Base-by-base conservation (phyloP, 1,140 invertebrate species). In the Drosophila melanica region DNA sequence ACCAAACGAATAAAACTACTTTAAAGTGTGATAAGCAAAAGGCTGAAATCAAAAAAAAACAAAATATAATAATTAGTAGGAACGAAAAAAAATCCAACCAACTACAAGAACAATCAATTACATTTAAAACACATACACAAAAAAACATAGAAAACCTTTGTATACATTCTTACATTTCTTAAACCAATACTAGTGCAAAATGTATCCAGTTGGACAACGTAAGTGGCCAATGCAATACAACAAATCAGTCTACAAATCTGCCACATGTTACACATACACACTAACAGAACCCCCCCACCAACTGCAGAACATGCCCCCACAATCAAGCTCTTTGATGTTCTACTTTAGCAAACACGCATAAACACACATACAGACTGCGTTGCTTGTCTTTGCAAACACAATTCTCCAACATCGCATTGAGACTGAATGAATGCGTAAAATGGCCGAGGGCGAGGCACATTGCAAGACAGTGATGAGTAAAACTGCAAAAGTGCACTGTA, bases 131-230 rank as follows among this genome's bases (percentile, higher is more conserved):
- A 73, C 47, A 90, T 65, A 69, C 45, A 71, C 67, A 42, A 76
- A 47, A 60, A 51, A 63, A 69, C 45, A 64, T 41, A 78, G 53
- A 63, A 64, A 70, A 80, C 48, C 77, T 82, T 80, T 86, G 77
- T 79, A 87, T 75, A 75, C 72, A 70, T 51, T 75, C 57, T 60
- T 81, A 82, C 65, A 86, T 86, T 86, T 82, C 77, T 77, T 84
- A 79, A 84, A 68, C 66, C 79, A 73, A 65, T 69, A 90, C 78
- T 79, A 87, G 77, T 80, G 73, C 77, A 85, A 76, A 81, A 94
- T 94, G 93, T 93, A 93, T 93, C 93, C 93, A 81, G 93, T 93
- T 74, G 93, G 93, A 82, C 93, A 93, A 91, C 93, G 93, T 94
- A 93, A 93, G 93, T 93, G 78, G 44, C 58, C 27, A 75, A 35